Percentiles rank a stretch among this genome's conserved stretches.
These are phyloP conservation scores for Burhinus oedicnemus DNA, from an alignment of 2,113 vertebrate species.

Conservation along the genomic window DNA sequence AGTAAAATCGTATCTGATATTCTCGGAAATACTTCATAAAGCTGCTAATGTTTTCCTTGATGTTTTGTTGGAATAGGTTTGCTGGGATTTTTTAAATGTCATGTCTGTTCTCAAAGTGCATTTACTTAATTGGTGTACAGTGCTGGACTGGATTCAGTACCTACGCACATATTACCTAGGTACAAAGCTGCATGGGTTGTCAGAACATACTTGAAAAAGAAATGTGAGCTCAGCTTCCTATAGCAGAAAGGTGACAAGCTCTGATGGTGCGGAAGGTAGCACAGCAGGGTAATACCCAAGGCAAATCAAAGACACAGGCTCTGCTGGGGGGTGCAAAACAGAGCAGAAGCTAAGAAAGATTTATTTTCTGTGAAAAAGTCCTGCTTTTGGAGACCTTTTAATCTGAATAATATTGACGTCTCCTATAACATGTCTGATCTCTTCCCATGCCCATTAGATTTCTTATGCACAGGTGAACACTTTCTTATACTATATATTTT, in stretches of 20 bases:
- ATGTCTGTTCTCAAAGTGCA: constrained; percentile 2
- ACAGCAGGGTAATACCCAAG: background rate
- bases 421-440: background rate
- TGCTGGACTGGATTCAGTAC: background rate
- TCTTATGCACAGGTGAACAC: background rate
- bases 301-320: background rate
- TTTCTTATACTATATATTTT: background rate
- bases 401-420: background rate
- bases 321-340: background rate
- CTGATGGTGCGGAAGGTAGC: background rate
- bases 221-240: background rate
- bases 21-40: background rate
- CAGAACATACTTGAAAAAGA: background rate
- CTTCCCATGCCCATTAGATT: background rate
- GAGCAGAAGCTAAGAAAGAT: background rate
- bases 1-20: background rate
- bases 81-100: background rate
- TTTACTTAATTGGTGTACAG: background rate
- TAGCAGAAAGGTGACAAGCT: background rate
- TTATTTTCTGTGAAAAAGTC: background rate
- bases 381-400: background rate
- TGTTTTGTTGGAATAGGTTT: background rate
- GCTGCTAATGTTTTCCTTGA: background rate
- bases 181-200: background rate
- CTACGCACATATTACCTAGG: background rate